Percentiles rank a stretch among this genome's conserved stretches.
These are phyloP conservation scores for Metellina segmentata DNA, from an alignment of 2,888 invertebrate genomes.

Conservation along the genomic window DNA sequence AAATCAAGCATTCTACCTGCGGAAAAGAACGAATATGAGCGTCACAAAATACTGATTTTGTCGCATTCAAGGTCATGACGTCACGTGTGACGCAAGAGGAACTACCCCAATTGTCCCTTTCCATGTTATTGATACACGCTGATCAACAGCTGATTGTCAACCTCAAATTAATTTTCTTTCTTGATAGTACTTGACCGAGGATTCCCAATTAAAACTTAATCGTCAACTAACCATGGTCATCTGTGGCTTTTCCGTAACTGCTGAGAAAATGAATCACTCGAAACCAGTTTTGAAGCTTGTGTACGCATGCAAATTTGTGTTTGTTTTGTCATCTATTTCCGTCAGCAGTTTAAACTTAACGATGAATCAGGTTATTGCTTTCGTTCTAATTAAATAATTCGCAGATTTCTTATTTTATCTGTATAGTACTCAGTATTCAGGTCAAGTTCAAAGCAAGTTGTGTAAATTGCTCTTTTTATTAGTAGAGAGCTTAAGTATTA, in stretches of 20 bases:
- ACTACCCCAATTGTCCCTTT: constrained; percentile 52
- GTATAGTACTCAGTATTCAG: too few species aligned
- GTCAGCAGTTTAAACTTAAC: constrained; percentile 2
- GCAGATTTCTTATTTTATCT: too few species aligned
- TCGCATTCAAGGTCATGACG: constrained; percentile 68
- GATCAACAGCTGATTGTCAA: neutral
- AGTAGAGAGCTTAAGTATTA: too few species aligned
- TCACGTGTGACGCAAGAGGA: constrained; percentile 63
- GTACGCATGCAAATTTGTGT: constrained; percentile 20
- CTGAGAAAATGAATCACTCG: neutral
- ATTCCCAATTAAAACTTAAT: neutral
- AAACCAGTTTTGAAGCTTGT: constrained; percentile 26
- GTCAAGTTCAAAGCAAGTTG: too few species aligned
- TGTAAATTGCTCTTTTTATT: too few species aligned
- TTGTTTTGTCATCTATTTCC: neutral
- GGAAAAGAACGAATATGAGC: constrained; percentile 24
- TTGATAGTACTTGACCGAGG: neutral
- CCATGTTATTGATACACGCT: neutral
- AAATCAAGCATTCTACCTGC: constrained; percentile 62
- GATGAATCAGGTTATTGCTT: constrained; percentile 24
- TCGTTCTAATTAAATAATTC: neutral
- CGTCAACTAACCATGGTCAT: neutral
- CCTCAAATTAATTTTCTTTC: neutral
- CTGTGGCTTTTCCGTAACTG: neutral
- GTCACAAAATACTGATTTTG: constrained; percentile 44